These are phyloP conservation scores for Periophthalmodon schlosseri DNA, from an alignment of 2,113 vertebrate species.

Conservation along the genomic window DNA sequence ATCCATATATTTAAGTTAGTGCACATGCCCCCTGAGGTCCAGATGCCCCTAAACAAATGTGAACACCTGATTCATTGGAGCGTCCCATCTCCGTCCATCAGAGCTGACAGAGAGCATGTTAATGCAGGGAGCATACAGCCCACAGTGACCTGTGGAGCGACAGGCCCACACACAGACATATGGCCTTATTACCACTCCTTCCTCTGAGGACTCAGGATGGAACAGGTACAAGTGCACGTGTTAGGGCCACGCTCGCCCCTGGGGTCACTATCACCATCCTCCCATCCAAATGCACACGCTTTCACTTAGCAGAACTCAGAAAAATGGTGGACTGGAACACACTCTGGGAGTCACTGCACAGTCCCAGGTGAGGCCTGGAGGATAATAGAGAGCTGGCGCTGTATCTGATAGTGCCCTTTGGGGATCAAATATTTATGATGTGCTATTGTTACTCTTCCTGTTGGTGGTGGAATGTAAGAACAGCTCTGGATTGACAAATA, in stretches of 20 bases:
- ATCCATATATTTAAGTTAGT: slow-evolving; percentile 12
- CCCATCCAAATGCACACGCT: slow-evolving; percentile 37
- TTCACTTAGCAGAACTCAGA: slow-evolving; percentile 34
- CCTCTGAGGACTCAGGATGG: slow-evolving; percentile 40
- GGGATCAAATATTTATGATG: slow-evolving; percentile 59
- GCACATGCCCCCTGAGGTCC: slow-evolving; percentile 37
- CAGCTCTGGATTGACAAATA: slow-evolving; percentile 13
- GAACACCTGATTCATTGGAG: slow-evolving; percentile 46
- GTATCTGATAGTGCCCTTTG: slow-evolving; percentile 35
- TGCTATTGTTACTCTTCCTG: slow-evolving; percentile 53
- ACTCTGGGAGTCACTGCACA: slow-evolving; percentile 17
- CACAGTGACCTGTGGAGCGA: slow-evolving; percentile 46
- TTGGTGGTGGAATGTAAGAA: slow-evolving; percentile 32
- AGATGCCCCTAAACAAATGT: slow-evolving; percentile 51
- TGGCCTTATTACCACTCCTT: slow-evolving; percentile 57
- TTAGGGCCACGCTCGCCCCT: slow-evolving; percentile 13
- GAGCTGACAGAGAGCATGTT: slow-evolving; percentile 43
- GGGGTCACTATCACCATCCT: slow-evolving; percentile 36
- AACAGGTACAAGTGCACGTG: slow-evolving; percentile 38
- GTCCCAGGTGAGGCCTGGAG: slow-evolving; percentile 51
- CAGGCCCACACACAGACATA: slow-evolving; percentile 46
- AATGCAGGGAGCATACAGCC: slow-evolving; percentile 47
- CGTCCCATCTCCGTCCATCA: slow-evolving; percentile 61
- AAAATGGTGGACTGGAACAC: slow-evolving; percentile 41
- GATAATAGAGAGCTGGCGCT: slow-evolving; percentile 57